phyloP scores from a whole-genome alignment of 2,113 vertebrate species.

The Coptodon bakossiorum region DNA sequence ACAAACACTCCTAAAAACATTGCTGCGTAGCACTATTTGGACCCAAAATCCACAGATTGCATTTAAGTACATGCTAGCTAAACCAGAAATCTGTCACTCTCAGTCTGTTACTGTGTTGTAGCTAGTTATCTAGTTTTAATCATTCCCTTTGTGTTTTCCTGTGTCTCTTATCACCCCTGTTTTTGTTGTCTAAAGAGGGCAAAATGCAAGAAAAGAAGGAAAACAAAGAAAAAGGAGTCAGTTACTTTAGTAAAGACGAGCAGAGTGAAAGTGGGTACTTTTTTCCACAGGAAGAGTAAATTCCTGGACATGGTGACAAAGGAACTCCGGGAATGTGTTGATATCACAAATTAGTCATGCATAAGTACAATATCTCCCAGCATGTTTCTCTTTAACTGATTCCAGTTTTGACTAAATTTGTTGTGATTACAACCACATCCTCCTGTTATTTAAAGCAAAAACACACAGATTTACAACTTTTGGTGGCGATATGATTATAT shows the following conservation, averaged over 20 bases:
- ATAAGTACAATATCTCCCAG: neutral
- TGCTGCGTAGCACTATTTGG: neutral
- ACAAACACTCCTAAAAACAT: neutral
- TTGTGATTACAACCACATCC: neutral
- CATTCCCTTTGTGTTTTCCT: neutral
- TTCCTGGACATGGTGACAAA: neutral
- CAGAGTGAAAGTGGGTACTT: neutral
- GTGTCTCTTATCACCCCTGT: neutral
- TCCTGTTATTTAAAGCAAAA: neutral
- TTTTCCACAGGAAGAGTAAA: neutral
- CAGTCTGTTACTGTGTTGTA: neutral
- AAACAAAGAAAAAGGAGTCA: neutral
- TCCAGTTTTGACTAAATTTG: neutral
- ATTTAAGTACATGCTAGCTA: neutral
- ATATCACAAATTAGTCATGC: neutral
- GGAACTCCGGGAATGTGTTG: constrained; percentile 19
- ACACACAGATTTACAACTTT: neutral
- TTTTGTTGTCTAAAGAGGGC: neutral
- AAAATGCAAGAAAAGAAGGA: neutral
- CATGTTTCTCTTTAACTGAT: neutral
- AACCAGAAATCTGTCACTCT: neutral
- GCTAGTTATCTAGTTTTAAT: neutral
- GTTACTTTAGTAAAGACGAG: neutral
- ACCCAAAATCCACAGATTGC: neutral
- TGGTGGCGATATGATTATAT: constrained; percentile 12